Evolutionary conservation across 2,113 vertebrate species (phyloP).

Genomic region (Forbesichthys papilliferus): DNA sequence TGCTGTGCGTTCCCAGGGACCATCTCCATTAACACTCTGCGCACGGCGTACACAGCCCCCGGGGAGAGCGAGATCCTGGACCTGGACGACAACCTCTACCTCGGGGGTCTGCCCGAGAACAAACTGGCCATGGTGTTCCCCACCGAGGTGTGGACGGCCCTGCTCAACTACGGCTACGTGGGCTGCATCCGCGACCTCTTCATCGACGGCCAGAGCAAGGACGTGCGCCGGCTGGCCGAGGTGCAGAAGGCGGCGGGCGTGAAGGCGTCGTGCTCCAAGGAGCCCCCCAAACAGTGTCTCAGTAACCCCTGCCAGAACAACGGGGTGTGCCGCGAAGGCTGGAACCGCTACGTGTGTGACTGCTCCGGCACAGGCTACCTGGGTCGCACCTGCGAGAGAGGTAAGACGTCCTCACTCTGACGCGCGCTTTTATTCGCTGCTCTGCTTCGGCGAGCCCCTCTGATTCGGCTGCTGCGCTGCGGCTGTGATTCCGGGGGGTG

Average conservation of each 20-base stretch:
- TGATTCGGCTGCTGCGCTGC: background rate
- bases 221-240: slow-evolving; percentile 94
- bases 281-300: slow-evolving; percentile 93
- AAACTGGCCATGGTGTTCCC: slow-evolving; percentile 92
- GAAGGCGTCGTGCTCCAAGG: slow-evolving; percentile 94
- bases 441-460: slow-evolving; percentile 6
- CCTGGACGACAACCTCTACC: slow-evolving; percentile 93
- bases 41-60: slow-evolving; percentile 92
- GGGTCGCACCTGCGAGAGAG: slow-evolving; percentile 94
- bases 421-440: background rate
- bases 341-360: slow-evolving; percentile 98
- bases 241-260: slow-evolving; percentile 92
- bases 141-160: slow-evolving; percentile 97
- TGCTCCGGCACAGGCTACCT: slow-evolving; percentile 95
- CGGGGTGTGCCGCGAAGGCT: slow-evolving; percentile 93
- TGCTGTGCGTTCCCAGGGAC: slow-evolving; percentile 78
- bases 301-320: slow-evolving; percentile 97
- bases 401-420: slow-evolving; percentile 69
- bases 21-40: slow-evolving; percentile 94
- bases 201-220: slow-evolving; percentile 97
- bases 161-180: slow-evolving; percentile 98
- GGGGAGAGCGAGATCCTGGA: slow-evolving; percentile 98
- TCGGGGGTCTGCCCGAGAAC: slow-evolving; percentile 95
- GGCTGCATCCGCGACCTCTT: slow-evolving; percentile 97
- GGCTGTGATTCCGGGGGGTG: background rate